A percentile compares a stretch with the other conserved stretches of the same genome.
These are phyloP conservation scores for Sebastes minor DNA, from an alignment of 2,797 vertebrate species.

Conservation along the genomic window DNA sequence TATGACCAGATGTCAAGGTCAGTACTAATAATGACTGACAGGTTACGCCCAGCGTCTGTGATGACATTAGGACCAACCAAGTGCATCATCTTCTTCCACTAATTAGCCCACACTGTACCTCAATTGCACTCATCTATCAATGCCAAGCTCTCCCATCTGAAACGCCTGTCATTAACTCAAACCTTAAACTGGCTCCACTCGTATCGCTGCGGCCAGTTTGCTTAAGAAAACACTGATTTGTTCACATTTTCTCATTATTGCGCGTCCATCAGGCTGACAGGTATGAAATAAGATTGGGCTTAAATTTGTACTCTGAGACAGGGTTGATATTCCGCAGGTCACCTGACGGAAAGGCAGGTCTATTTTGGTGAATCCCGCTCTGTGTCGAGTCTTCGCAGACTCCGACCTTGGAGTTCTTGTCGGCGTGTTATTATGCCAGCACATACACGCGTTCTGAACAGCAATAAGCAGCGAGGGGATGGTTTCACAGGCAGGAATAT, in stretches of 20 bases:
- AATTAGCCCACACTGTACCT: conserved; percentile 65
- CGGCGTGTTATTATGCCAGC: neutral
- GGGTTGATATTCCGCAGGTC: conserved; percentile 51
- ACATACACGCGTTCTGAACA: conserved; percentile 1
- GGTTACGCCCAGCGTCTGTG: conserved; percentile 9
- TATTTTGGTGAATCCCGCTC: conserved; percentile 58
- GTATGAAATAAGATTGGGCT: conserved; percentile 9
- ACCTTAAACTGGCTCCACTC: conserved; percentile 26
- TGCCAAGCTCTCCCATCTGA: conserved; percentile 49
- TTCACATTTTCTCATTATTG: conserved; percentile 23
- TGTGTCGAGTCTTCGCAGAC: conserved; percentile 36
- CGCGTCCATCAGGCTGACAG: conserved; percentile 15
- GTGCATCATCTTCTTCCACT: conserved; percentile 58
- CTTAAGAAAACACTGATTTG: conserved; percentile 11
- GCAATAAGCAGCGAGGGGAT: neutral
- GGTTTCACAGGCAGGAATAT: conserved; percentile 14
- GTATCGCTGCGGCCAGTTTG: neutral
- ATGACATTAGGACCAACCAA: conserved; percentile 52
- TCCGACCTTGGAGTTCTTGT: conserved; percentile 51
- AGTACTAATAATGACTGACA: conserved; percentile 60
- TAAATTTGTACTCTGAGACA: neutral
- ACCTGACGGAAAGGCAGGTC: conserved; percentile 39
- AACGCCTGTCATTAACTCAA: conserved; percentile 64
- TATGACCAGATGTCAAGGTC: conserved; percentile 54
- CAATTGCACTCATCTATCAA: conserved; percentile 72